phyloP scores from a whole-genome alignment of 2,888 invertebrate genomes.

The Artemia sp. region DNA sequence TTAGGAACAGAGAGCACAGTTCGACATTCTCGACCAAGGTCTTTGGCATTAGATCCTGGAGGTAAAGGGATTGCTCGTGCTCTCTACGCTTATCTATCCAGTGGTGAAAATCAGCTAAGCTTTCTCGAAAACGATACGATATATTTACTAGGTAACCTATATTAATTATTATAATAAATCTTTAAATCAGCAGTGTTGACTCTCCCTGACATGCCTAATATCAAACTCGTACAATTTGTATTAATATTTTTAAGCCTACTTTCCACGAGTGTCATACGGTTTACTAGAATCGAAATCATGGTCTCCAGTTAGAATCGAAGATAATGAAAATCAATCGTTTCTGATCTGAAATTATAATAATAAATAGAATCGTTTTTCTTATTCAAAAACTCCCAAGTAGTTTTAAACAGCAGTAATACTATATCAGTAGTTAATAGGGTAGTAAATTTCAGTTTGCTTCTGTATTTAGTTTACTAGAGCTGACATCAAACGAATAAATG shows the following conservation, averaged over 20 bases:
- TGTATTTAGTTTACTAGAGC: too few species aligned
- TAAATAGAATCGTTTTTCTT: too few species aligned
- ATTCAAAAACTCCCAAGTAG: too few species aligned
- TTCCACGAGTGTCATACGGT: too few species aligned
- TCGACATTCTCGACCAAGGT: conserved; percentile 30
- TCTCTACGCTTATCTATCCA: conserved; percentile 69
- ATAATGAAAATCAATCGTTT: too few species aligned
- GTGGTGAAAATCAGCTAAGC: conserved; percentile 75
- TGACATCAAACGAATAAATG: too few species aligned
- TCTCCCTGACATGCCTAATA: not conserved
- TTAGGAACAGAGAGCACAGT: not conserved
- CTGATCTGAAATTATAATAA: too few species aligned
- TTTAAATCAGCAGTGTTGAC: not conserved
- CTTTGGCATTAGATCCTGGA: conserved; percentile 35
- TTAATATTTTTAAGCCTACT: conserved; percentile 1
- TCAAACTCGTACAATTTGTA: not conserved
- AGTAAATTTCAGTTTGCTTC: too few species aligned
- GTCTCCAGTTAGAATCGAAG: too few species aligned
- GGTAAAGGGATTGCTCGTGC: conserved; percentile 46
- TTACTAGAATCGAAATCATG: too few species aligned
- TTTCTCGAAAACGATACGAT: conserved; percentile 80
- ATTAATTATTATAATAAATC: not conserved
- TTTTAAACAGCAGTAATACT: too few species aligned
- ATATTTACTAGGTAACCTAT: conserved; percentile 47
- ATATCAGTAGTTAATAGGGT: too few species aligned